phyloP scores from a whole-genome alignment of 30 jellyfish, hydroid and myxozoan species.

The Nemopilema nomurai region DNA sequence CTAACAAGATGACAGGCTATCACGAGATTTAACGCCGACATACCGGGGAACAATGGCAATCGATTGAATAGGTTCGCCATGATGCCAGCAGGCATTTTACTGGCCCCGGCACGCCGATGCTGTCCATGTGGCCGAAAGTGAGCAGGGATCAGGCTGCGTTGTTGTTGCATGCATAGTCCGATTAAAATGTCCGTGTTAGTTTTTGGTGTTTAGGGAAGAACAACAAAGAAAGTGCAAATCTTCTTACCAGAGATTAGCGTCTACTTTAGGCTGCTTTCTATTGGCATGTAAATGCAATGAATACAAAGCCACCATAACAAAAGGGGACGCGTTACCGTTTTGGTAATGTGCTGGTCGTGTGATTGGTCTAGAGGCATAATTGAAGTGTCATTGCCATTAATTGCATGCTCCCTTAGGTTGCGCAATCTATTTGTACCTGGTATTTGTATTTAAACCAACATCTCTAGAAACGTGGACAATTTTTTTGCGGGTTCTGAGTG shows the following conservation, averaged over 20 bases:
- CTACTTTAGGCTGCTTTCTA: not conserved
- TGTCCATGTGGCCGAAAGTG: not conserved
- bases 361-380: no score
- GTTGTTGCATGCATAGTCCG: not conserved
- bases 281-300: not conserved
- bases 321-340: no score
- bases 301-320: no score
- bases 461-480: no score
- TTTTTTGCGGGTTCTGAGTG: no score
- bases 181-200: not conserved
- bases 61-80: not conserved
- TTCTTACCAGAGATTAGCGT: no score
- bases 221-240: not conserved
- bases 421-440: no score
- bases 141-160: not conserved
- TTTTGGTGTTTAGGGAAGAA: not conserved
- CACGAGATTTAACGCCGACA: not conserved
- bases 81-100: not conserved
- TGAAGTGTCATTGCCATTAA: no score
- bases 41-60: not conserved
- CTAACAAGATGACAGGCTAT: not conserved
- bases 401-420: no score
- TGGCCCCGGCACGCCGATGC: not conserved
- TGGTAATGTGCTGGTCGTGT: no score
- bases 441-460: no score